Percentiles rank a stretch among this genome's conserved stretches.
Evolutionary conservation across 1,140 invertebrate genomes (phyloP).

Genomic region (Whitmania pigra): DNA sequence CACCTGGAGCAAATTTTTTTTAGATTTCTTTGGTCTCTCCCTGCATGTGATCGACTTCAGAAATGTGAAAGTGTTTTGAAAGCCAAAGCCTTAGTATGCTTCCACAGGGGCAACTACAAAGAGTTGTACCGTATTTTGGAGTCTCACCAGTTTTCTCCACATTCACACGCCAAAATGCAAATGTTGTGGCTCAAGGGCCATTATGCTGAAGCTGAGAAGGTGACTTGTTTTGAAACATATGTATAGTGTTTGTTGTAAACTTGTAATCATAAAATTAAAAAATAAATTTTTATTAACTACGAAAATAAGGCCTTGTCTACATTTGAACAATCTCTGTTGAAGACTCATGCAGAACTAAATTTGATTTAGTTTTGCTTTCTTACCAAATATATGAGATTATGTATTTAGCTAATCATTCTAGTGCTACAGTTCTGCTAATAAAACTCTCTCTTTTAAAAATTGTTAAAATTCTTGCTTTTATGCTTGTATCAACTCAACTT

Average conservation of each 20-base stretch:
- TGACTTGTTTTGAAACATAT: not conserved
- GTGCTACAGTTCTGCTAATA: too few species aligned
- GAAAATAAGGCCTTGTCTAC: too few species aligned
- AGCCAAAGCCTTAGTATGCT: conserved; percentile 92
- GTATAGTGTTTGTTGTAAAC: too few species aligned
- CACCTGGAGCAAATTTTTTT: too few species aligned
- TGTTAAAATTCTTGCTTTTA: not conserved
- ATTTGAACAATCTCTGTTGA: too few species aligned
- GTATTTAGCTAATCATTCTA: too few species aligned
- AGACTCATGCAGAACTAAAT: too few species aligned
- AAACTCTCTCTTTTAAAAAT: not conserved
- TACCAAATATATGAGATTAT: too few species aligned
- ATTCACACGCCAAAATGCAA: conserved; percentile 85
- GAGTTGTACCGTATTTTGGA: conserved; percentile 90
- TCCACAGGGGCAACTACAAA: conserved; percentile 60
- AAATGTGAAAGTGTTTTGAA: conserved; percentile 84
- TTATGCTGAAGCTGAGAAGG: conserved; percentile 74
- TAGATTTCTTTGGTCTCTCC: conserved; percentile 89
- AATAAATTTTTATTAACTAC: too few species aligned
- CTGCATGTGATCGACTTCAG: conserved; percentile 85
- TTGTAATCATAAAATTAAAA: too few species aligned
- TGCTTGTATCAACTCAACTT: not conserved
- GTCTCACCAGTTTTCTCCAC: conserved; percentile 80
- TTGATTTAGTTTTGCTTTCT: too few species aligned
- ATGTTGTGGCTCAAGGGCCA: conserved; percentile 50